These are phyloP conservation scores for Aphelocoma californica DNA, from an alignment of 2,797 vertebrate genomes.

Conservation along the genomic window DNA sequence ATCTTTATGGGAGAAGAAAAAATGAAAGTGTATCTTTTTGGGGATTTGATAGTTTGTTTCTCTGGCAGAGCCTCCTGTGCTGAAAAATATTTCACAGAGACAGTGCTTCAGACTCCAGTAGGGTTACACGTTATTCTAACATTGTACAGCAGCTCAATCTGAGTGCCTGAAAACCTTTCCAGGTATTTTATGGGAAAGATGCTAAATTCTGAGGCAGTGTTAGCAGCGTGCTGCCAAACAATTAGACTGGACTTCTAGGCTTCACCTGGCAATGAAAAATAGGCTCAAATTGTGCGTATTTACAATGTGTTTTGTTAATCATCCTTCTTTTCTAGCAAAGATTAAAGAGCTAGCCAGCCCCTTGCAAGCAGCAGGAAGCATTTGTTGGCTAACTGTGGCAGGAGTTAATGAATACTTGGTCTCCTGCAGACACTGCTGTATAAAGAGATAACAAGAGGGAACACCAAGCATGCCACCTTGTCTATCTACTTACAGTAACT, in stretches of 20 bases:
- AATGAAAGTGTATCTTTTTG: not conserved
- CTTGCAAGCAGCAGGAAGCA: not conserved
- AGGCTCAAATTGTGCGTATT: not conserved
- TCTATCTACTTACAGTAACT: not conserved
- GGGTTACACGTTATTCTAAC: not conserved
- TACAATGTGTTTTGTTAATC: not conserved
- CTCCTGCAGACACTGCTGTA: not conserved
- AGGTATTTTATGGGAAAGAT: not conserved
- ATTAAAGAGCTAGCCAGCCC: constrained; percentile 8
- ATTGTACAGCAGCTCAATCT: not conserved
- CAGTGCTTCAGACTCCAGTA: not conserved
- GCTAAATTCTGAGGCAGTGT: not conserved
- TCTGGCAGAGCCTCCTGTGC: not conserved
- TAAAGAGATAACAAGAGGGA: constrained; percentile 16
- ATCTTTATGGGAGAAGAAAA: not conserved
- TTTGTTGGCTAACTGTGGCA: constrained; percentile 8
- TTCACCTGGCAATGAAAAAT: not conserved
- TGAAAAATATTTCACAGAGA: not conserved
- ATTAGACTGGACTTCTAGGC: not conserved
- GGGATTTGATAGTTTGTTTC: not conserved
- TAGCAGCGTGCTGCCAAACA: not conserved
- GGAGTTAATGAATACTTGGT: constrained; percentile 18
- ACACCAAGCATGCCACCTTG: not conserved
- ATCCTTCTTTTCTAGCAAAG: not conserved
- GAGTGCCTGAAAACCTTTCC: not conserved